These are phyloP conservation scores for Trichomycterus rosablanca DNA, from an alignment of 2,113 vertebrate genomes.

Conservation along the genomic window DNA sequence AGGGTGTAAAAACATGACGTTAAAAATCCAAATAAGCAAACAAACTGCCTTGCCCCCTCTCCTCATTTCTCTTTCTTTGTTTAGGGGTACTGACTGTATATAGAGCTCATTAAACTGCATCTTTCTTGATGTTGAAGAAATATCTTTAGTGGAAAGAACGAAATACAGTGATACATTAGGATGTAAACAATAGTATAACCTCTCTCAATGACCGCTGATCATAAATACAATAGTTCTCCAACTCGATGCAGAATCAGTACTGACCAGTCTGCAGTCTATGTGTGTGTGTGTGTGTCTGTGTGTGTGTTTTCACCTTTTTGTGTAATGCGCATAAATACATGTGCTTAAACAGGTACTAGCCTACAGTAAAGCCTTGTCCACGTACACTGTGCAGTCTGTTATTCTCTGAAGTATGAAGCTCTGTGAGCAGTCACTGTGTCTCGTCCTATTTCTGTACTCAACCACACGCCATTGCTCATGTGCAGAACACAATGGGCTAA, in stretches of 20 bases:
- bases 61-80: too few species aligned
- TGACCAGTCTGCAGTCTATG: slow-evolving; percentile 2
- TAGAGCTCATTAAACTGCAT: too few species aligned
- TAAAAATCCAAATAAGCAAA: too few species aligned
- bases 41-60: too few species aligned
- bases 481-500: slow-evolving; percentile 26
- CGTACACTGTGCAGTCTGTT: slow-evolving; percentile 25
- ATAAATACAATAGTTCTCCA: background rate
- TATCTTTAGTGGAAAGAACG: too few species aligned
- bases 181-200: slow-evolving; percentile 3
- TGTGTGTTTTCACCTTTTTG: background rate
- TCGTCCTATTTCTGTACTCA: slow-evolving; percentile 43
- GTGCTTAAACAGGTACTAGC: slow-evolving; percentile 14
- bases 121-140: too few species aligned
- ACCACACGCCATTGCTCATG: slow-evolving; percentile 30
- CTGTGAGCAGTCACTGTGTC: slow-evolving; percentile 36
- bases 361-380: slow-evolving; percentile 11
- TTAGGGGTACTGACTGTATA: too few species aligned
- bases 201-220: too few species aligned
- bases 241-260: background rate
- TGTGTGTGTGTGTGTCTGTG: slow-evolving; percentile 15
- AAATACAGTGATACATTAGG: background rate
- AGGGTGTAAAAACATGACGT: too few species aligned
- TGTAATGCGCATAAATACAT: background rate
- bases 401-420: slow-evolving; percentile 22